A percentile compares a stretch with the other conserved stretches of the same genome.
These are phyloP conservation scores for Sylvia borin DNA, from an alignment of 2,797 vertebrate species.

Conservation along the genomic window DNA sequence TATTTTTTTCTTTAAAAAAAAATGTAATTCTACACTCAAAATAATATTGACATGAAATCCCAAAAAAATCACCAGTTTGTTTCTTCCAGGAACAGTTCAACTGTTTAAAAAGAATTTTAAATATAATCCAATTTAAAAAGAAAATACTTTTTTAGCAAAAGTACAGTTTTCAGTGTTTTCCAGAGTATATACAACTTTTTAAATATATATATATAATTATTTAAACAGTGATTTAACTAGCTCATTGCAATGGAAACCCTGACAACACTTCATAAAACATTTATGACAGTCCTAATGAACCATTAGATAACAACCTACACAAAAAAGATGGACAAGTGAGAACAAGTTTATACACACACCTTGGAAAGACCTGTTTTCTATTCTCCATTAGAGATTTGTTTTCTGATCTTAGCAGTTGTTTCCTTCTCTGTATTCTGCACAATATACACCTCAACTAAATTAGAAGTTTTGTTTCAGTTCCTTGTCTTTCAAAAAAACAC, in stretches of 20 bases:
- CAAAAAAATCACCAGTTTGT: background rate
- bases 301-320: background rate
- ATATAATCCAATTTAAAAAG: background rate
- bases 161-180: background rate
- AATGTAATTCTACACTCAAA: background rate
- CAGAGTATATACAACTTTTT: background rate
- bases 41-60: fast-evolving
- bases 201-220: background rate
- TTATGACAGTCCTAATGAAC: background rate
- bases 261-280: background rate
- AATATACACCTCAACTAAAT: background rate
- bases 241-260: background rate
- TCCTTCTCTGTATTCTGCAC: background rate
- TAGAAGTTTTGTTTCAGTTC: background rate
- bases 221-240: background rate
- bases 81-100: background rate
- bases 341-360: background rate
- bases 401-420: background rate
- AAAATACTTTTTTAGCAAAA: background rate
- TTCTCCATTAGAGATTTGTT: background rate
- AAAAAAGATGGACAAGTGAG: background rate
- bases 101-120: background rate
- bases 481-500: background rate
- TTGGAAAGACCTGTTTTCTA: background rate
- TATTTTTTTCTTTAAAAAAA: background rate